Evolutionary conservation across 2,888 invertebrate species (phyloP), one percentile per base, ranked within the genome.

Genomic region (Diaprepes abbreviatus): DNA sequence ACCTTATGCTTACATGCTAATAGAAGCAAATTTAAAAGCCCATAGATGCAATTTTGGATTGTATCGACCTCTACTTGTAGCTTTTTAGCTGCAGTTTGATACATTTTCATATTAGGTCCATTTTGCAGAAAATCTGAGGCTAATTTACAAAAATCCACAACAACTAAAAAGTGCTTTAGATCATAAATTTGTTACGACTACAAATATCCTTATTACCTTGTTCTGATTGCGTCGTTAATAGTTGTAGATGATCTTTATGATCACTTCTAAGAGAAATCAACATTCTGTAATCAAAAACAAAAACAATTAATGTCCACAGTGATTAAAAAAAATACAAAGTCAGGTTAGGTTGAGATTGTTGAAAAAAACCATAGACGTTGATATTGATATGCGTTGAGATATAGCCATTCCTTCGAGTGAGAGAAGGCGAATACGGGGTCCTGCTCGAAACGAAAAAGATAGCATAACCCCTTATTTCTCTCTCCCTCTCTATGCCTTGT

Each of bases 1-100:
- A 91, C 91, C 85, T 90, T 89, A 73, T 90, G 87, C 83, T 90
- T 92, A 75, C 90, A 90, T 73, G 89, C 89, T 83, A 93, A 89
- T 14, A 92, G 84, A 54, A 93, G 84, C 54, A 93, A 85, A 81
- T 92, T 90, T n/a, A 92, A 88, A 59, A 94, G 82, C 16, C 91
- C 92, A 84, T 92, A 90, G 10, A 93, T 87, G 40, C 91, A 86
- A 80, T 89, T 89, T 80, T 89, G 88, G 21, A 92, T 87, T 50
- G 83, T 80, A 71, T 86, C 84, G 7, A 86, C 69, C 33, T 88
- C 84, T 10, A 89, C 86, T 63, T 87, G 83, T 43, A 92, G 80
- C 80, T 90, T 91, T 77, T 90, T 89, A 64, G 91, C 89, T 66
- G 91, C 91, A 65, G 88, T 85, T 50, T 81, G 84, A 76, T 89